Conservation (phyloP, 2,888 invertebrate genomes). For the Hesperia comma region DNA sequence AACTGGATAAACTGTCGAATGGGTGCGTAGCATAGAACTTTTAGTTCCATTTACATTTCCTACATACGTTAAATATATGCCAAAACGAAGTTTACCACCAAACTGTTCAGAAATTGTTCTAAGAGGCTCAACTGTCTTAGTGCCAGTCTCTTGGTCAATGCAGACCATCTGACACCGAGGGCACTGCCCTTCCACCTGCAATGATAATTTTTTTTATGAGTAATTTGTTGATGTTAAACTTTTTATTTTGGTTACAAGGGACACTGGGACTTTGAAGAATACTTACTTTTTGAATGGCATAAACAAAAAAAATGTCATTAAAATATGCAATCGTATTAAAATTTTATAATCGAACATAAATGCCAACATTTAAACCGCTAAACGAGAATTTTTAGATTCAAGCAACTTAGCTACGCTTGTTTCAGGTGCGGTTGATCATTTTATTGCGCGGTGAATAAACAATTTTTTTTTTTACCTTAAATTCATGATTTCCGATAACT, state of each 20-base stretch:
- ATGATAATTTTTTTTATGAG: constrained; percentile 23
- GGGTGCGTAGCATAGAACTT: constrained; percentile 43
- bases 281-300: too few relatives aligned
- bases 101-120: constrained; percentile 89
- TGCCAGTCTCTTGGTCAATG: constrained; percentile 93
- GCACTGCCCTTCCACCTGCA: constrained; percentile 91
- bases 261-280: too few relatives aligned
- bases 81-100: constrained; percentile 90
- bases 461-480: constrained; percentile 81
- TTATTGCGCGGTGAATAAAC: neutral
- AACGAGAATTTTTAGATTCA: too few relatives aligned
- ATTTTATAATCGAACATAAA: too few relatives aligned
- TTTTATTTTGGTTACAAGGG: too few relatives aligned
- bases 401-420: too few relatives aligned
- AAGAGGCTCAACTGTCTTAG: constrained; percentile 90
- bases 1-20: constrained; percentile 52
- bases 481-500: constrained; percentile 85
- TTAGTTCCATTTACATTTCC: constrained; percentile 62
- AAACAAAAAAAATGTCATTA: too few relatives aligned
- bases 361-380: too few relatives aligned
- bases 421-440: too few relatives aligned
- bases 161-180: constrained; percentile 98
- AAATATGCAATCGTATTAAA: too few relatives aligned
- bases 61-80: constrained; percentile 87
- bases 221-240: too few relatives aligned